Percentiles rank a stretch among this genome's conserved stretches.
Conservation (phyloP, 2,888 invertebrate species). For the Phanerotoma sp. region DNA sequence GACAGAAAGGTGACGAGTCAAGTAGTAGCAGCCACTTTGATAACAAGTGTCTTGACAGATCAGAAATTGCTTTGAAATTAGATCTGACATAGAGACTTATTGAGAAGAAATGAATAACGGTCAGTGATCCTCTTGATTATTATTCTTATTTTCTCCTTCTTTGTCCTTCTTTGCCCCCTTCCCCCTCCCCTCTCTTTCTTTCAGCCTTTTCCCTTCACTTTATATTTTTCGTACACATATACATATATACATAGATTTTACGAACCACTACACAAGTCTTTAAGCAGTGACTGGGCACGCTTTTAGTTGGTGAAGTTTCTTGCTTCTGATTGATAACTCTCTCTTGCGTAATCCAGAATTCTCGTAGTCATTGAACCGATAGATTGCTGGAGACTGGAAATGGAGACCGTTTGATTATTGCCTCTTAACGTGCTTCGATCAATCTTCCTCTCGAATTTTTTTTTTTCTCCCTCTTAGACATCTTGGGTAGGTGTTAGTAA, state of each 20-base stretch:
- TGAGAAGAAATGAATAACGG: not conserved
- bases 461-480: too few relatives aligned
- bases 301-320: conserved; percentile 13
- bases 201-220: too few relatives aligned
- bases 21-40: conserved; percentile 2
- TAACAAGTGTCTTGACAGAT: too few relatives aligned
- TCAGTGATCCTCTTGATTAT: not conserved
- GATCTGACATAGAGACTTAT: conserved; percentile 1
- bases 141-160: too few relatives aligned
- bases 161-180: too few relatives aligned
- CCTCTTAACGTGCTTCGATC: conserved; percentile 20
- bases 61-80: not conserved
- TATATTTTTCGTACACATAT: too few relatives aligned
- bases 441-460: conserved; percentile 25
- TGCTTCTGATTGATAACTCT: conserved; percentile 19
- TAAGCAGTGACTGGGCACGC: conserved; percentile 9
- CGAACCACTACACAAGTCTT: too few relatives aligned
- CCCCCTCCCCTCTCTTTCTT: too few relatives aligned
- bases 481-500: conserved; percentile 8
- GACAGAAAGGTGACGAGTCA: too few relatives aligned
- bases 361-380: conserved; percentile 20
- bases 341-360: conserved; percentile 22
- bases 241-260: too few relatives aligned
- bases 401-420: conserved; percentile 20
- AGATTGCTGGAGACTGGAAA: conserved; percentile 14